Evolutionary conservation across 2,888 invertebrate genomes (phyloP).

Genomic region (Sphaerophoria taeniata): DNA sequence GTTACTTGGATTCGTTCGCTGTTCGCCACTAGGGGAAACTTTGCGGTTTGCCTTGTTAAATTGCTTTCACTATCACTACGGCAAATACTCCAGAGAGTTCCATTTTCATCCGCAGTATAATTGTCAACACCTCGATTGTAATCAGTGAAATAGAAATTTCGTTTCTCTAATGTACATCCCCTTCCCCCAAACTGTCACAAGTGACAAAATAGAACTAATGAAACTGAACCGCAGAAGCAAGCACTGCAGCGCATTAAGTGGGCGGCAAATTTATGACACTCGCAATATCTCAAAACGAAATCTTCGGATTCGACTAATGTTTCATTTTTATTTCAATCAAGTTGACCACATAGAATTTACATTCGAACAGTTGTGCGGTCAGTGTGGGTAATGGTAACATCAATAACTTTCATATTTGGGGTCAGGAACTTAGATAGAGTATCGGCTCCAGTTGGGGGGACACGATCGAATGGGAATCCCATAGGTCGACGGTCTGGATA

Average conservation of each 20-base stretch:
- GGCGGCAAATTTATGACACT: neutral
- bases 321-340: conserved; percentile 64
- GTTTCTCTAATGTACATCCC: conserved; percentile 6
- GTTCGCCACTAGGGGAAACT: neutral
- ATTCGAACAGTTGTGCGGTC: conserved; percentile 81
- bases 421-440: conserved; percentile 86
- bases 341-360: conserved; percentile 8
- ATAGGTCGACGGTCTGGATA: conserved; percentile 91
- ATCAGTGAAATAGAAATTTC: conserved; percentile 36
- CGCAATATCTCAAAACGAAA: neutral
- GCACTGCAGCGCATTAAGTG: conserved; percentile 33
- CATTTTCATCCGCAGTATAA: conserved; percentile 9
- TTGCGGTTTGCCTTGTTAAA: conserved; percentile 14
- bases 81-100: conserved; percentile 16
- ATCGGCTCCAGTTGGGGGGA: conserved; percentile 84
- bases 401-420: conserved; percentile 87
- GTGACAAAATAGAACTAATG: conserved; percentile 19
- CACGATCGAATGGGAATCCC: conserved; percentile 93
- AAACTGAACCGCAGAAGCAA: conserved; percentile 20
- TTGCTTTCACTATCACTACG: conserved; percentile 5
- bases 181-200: no score
- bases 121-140: conserved; percentile 49
- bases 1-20: neutral
- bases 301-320: conserved; percentile 44
- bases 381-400: conserved; percentile 84